Percentiles rank a stretch among this genome's conserved stretches.
Conservation (phyloP, 2,797 vertebrate genomes). For the Argya squamiceps region DNA sequence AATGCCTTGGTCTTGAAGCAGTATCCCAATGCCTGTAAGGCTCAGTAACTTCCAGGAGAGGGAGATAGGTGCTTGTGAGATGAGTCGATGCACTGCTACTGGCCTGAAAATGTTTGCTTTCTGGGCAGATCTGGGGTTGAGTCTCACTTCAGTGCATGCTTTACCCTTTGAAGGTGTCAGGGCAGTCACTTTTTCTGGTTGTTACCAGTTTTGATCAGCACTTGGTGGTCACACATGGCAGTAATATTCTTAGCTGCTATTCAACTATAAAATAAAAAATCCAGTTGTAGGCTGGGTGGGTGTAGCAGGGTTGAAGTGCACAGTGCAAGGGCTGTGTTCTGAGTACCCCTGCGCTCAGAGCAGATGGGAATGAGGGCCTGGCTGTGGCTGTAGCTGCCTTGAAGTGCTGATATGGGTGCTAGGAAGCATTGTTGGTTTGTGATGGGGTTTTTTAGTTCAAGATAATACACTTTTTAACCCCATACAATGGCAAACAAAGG, state of each 20-base stretch:
- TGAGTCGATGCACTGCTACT: rapidly evolving
- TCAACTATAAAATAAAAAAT: background rate
- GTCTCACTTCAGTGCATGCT: background rate
- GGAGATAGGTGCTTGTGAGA: background rate
- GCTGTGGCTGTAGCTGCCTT: background rate
- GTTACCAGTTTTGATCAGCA: background rate
- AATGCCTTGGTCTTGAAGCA: background rate
- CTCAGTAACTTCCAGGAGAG: conserved; percentile 15
- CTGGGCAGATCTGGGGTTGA: background rate
- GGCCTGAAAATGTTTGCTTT: background rate
- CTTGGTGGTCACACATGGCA: background rate
- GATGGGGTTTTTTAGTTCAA: background rate
- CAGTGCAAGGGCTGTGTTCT: background rate
- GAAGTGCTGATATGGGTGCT: background rate
- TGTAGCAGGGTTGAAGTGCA: background rate
- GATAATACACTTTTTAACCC: background rate
- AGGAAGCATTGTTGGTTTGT: background rate
- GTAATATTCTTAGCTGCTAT: background rate
- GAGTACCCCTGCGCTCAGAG: rapidly evolving
- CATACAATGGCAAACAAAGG: background rate
- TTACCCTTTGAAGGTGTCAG: background rate
- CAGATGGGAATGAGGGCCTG: background rate
- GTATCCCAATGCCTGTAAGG: background rate
- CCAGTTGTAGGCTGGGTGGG: rapidly evolving
- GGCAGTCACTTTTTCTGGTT: background rate